Evolutionary conservation across 1,140 invertebrate genomes (phyloP), one percentile per base, ranked within the genome.

Genomic region (Formica exsecta): DNA sequence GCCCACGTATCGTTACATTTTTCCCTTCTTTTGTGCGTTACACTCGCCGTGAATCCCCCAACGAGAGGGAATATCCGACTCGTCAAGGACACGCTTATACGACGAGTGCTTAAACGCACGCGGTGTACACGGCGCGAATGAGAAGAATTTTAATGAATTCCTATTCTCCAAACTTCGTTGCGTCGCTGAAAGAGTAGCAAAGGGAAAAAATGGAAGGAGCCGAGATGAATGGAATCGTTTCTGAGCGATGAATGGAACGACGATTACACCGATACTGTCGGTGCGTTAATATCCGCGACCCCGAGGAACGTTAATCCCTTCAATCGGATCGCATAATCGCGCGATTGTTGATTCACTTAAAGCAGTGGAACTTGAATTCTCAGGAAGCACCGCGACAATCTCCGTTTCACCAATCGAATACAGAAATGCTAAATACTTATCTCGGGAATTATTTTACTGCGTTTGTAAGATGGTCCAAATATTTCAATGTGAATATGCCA

Each of bases 1-100:
- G 44, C 48, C 41, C 68, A 2, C 29, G 61, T n/a, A 38, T 76
- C 79, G 57, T 85, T 85, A 77, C 41, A 51, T 73, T 73, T 77
- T 89, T 79, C 54, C 73, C 66, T 84, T 59, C 48, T 73, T 65
- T 84, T 75, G 64, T 88, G 64, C 22, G 38, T 57, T 48, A 80
- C 68, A 38, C 32, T 38, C 87, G 41, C 65, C 74, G 65, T 64
- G 87, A 89, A 86, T 89, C 88, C 75, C 64, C 64, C 83, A 70
- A 75, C 38, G 62, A 76, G 59, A 61, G 76, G 75, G 41, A 7
- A 41, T 32, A 32, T 19, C 51, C 59, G 25, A 57, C 68, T 86
- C 84, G 87, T 51, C 88, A 86, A 86, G 84, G 88, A 89, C 87
- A 66, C 77, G 38, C 62, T 41, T 44, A 68, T 54, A 74, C 66